Evolutionary conservation across 1,140 invertebrate species (phyloP), one percentile per base, ranked within the genome.

Genomic region (Tetragnatha versicolor): DNA sequence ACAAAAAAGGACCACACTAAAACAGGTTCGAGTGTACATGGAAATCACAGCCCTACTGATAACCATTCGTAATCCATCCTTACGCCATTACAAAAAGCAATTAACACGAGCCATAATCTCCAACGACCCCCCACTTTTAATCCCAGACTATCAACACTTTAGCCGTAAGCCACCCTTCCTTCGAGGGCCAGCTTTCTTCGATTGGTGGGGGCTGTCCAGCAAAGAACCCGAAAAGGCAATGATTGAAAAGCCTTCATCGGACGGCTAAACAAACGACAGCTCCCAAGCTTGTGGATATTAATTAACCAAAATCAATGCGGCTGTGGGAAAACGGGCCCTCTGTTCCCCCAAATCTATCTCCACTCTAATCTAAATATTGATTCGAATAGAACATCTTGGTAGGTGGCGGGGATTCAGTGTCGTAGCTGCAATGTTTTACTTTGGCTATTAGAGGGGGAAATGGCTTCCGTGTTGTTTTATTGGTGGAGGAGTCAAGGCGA

Each of bases 231-330:
- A 45, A 42, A 20, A 35, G 9, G 25, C 27, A 70, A 70, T 70
- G 49, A 70, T 70, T 70, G 73, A 77, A 77, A 77, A 77, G 60
- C 73, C 73, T 77, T 77, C 39, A 65, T 65, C 60, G 53, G 73
- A 77, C 61, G 73, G 60, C 61, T 77, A 77, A 77, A 77, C 73
- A 77, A 77, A 77, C 73, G 73, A 77, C 73, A 77, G 73, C 73
- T 55, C 51, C 58, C 45, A 45, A 77, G 73, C 55, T 63, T 77
- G 73, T 77, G 73, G 73, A 77, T 77, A 77, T 77, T 77, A 77
- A 77, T 77, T 77, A 77, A 77, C 73, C 73, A 77, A 77, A 77
- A 77, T 77, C 73, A 77, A 77, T 77, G 73, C 73, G 55, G 45
- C 58, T 66, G 73, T 77, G 73, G 60, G 73, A 77, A 77, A 77